Evolutionary conservation across 2,888 invertebrate species (phyloP), one percentile per base, ranked within the genome.

Genomic region (Drosophila sordidula): DNA sequence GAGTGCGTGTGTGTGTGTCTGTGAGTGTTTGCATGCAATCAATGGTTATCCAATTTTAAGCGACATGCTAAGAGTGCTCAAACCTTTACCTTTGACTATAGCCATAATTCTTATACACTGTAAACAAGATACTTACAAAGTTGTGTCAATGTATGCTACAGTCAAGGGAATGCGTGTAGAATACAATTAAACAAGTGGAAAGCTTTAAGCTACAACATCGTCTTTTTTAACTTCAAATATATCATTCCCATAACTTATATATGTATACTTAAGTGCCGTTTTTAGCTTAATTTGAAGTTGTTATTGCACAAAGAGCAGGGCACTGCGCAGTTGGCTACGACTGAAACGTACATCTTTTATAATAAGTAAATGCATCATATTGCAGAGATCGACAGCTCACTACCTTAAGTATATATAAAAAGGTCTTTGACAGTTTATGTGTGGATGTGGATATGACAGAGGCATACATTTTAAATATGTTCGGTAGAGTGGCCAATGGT

Each of bases 11-110:
- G 36, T 41, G 38, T 46, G 56, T 50, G 39, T 34, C 41, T 50
- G 34, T 39, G 14, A 22, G 34, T 50, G 52, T 55, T 26, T 62
- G 56, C 71, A 75, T 70, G 83, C 81, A 83, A 89, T 88, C 89
- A 84, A 79, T 73, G 82, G 75, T 78, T 80, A 87, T 85, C 79
- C 75, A 75, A 83, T 81, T 82, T 73, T 50, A 67, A 51, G 38
- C 55, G 34, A n/a, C 34, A 38, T 32, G 57, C 44, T 22, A 59
- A 70, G 70, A 74, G 56, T 64, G 59, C 50, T 69, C 49, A 56
- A 70, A 74, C 61, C 74, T 78, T 76, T 45, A 67, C 72, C 57
- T 80, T 54, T 56, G 52, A 38, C 38, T 29, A 25, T 39, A 16
- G 25, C 11, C 25, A 25, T 39, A 12, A 39, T 39, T 16, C 9